Percentiles rank a stretch among this genome's conserved stretches.
phyloP scores from a whole-genome alignment of 2,888 invertebrate species.

The Tineola bisselliella region DNA sequence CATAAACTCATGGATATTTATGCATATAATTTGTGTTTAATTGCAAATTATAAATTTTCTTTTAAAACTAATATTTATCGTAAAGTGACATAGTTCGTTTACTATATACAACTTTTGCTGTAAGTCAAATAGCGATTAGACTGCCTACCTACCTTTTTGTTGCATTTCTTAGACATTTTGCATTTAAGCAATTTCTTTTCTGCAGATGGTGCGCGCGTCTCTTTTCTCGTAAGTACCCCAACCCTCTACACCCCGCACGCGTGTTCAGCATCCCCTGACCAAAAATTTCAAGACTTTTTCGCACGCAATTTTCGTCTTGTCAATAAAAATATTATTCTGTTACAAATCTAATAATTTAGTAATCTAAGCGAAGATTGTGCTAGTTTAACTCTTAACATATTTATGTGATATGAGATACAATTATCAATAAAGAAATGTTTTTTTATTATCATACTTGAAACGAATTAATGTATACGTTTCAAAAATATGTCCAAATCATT shows the following conservation, averaged over 20 bases:
- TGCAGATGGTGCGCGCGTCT: slow-evolving; percentile 35
- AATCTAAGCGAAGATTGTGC: not conserved
- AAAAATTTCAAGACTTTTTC: slow-evolving; percentile 20
- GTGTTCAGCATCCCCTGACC: slow-evolving; percentile 23
- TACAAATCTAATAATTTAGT: not conserved
- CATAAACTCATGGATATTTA: not conserved
- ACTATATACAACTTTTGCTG: too few relatives aligned
- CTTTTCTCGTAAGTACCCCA: slow-evolving; percentile 21
- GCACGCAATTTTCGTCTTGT: not conserved
- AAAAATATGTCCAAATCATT: too few relatives aligned
- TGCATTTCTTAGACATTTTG: not conserved
- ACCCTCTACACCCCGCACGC: slow-evolving; percentile 20
- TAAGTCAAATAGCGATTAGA: too few relatives aligned
- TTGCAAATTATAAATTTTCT: not conserved
- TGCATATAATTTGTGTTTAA: not conserved
- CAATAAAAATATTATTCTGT: too few relatives aligned
- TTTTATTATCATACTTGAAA: too few relatives aligned
- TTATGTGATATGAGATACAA: not conserved
- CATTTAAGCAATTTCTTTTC: not conserved
- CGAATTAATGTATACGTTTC: too few relatives aligned
- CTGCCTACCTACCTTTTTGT: not conserved
- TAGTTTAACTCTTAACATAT: not conserved
- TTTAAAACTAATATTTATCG: too few relatives aligned
- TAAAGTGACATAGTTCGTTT: too few relatives aligned
- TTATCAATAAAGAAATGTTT: not conserved